A percentile compares a stretch with the other conserved stretches of the same genome.
Evolutionary conservation across 2,888 invertebrate genomes (phyloP).

Genomic region (Caenorhabditis sp.): DNA sequence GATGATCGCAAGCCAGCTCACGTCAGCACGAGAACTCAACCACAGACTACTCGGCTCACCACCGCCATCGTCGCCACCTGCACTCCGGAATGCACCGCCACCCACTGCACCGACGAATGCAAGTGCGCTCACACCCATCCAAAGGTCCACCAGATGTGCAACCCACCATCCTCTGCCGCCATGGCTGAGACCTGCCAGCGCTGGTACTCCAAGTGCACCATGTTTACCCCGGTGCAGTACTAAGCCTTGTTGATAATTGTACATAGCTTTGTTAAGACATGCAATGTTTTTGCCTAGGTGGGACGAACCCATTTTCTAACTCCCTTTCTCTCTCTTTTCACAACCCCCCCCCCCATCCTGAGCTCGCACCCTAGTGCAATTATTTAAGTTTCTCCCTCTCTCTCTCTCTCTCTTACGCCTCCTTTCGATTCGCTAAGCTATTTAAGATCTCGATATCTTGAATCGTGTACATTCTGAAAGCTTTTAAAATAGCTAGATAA

Average conservation of each 20-base stretch:
- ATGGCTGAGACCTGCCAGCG: constrained; percentile 70
- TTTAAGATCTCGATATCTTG: constrained; percentile 57
- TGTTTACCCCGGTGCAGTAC: constrained; percentile 72
- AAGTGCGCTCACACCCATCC: constrained; percentile 74
- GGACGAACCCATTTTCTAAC: constrained; percentile 6
- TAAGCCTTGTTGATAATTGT: constrained; percentile 57
- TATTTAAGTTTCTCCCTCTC: constrained; percentile 19
- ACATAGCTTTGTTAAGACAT: constrained; percentile 44
- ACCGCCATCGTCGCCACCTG: constrained; percentile 70
- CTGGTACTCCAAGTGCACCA: constrained; percentile 76
- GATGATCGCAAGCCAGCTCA: constrained; percentile 46
- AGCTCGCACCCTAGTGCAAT: constrained; percentile 56
- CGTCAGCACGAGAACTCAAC: constrained; percentile 22
- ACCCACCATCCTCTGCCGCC: constrained; percentile 70
- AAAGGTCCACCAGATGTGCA: constrained; percentile 74
- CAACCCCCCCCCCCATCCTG: neutral
- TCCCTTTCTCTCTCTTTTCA: constrained; percentile 3
- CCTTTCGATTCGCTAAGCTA: constrained; percentile 58
- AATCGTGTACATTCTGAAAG: constrained; percentile 57
- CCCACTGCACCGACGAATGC: constrained; percentile 72
- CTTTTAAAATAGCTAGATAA: constrained; percentile 65
- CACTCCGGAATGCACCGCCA: constrained; percentile 70
- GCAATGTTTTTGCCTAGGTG: constrained; percentile 43
- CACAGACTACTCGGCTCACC: constrained; percentile 58
- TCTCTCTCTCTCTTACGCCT: neutral